Conservation (phyloP, 2,888 invertebrate genomes). For the Psylliodes chrysocephalus region DNA sequence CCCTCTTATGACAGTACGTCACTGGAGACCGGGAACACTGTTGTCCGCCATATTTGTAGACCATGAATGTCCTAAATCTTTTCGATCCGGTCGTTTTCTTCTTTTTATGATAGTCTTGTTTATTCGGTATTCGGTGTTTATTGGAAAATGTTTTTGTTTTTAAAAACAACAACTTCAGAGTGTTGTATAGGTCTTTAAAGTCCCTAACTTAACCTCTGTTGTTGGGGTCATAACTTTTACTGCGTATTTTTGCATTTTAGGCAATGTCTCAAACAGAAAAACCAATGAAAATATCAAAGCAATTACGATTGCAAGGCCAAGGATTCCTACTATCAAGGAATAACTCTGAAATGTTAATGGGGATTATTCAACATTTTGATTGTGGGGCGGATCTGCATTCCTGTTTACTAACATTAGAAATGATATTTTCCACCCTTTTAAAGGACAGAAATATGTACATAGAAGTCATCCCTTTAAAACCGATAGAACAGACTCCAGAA, state of each 20-base stretch:
- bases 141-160: too few species aligned
- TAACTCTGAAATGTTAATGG: conserved; percentile 71
- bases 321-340: conserved; percentile 72
- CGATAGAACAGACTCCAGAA: conserved; percentile 69
- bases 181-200: neutral
- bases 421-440: conserved; percentile 76
- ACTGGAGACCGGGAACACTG: too few species aligned
- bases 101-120: too few species aligned
- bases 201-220: conserved; percentile 20
- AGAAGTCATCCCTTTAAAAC: conserved; percentile 70
- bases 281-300: conserved; percentile 70
- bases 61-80: too few species aligned
- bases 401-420: conserved; percentile 75
- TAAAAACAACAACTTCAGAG: too few species aligned
- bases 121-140: too few species aligned
- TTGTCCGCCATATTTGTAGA: too few species aligned
- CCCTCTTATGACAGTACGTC: too few species aligned
- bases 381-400: conserved; percentile 65
- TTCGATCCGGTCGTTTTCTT: too few species aligned
- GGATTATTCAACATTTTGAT: conserved; percentile 76
- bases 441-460: conserved; percentile 74
- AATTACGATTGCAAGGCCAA: conserved; percentile 75
- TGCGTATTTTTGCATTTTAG: conserved; percentile 29
- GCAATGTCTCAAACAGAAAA: conserved; percentile 58
- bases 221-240: conserved; percentile 4